Evolutionary conservation across 30 jellyfish, hydroid and myxozoan genomes (phyloP), one percentile per base, ranked within the genome.

Genomic region (Pseudorhiza aurosa): DNA sequence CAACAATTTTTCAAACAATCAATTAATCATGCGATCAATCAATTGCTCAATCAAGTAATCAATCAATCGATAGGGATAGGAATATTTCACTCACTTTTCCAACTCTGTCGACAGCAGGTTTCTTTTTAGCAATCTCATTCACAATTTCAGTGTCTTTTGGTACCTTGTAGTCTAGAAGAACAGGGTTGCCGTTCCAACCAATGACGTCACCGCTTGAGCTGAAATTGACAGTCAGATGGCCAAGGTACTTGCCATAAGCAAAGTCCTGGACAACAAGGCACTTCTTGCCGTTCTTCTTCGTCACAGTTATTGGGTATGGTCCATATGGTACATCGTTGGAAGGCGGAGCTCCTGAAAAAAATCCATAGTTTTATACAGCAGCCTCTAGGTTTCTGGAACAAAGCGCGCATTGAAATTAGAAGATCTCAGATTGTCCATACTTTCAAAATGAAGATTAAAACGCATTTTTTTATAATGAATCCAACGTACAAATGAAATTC

Each of bases 101-200:
- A 58, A 84, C 60, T 40, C 28, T 71, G 51, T 84, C 89, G 10
- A 84, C 81, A n/a, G 68, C 50, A 1, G 68, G 53, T 44, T 29
- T 60, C 83, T 57, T 59, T 26, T 22, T 33, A 4, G 49, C 55
- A 6, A 70, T 19, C 10, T 68, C 84, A 4, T 67, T 49, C 8
- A 58, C 50, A 7, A 58, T 57, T 4, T 33, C 84, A 12, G 69
- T 1, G 36, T 72, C 88, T 28, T 60, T 49, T 30, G 71, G 18
- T 2, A 84, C 70, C 51, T 30, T 65, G 15, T 72, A 32, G 40
- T 82, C 83, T 81, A 88, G 51, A 14, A 88, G 82, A 31, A 88
- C 46, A 14, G 97, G 97, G 40, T 88, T 74, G 29, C 97, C 97
- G 11, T 35, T 18, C 95, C 95, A 81, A 0, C 64, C 12, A 55